Base-by-base conservation (phyloP, 2,113 vertebrate species). In the Eidolon helvum region DNA sequence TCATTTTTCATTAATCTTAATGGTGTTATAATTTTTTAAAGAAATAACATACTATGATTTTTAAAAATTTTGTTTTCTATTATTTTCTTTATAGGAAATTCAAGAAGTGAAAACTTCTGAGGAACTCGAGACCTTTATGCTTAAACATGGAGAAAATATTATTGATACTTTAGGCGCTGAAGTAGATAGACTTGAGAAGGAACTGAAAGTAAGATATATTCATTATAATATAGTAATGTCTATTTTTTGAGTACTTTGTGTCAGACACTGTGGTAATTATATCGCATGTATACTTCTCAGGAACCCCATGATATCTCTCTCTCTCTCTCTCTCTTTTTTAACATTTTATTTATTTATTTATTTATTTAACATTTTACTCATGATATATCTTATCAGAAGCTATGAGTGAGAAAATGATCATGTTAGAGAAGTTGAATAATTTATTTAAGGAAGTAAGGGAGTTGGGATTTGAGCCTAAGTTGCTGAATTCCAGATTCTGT, bases 141-240 rank as follows among this genome's bases (percentile, higher is more conserved):
- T 99, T 97, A 99, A 99, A 98, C 99, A 99, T 28, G 99, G 99
- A 66, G 99, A 99, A 98, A 99, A 99, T 98, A 99, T 99, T 74
- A 99, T 99, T 43, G 99, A 99, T 98, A 99, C 99, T 0, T 98
- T 99, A 93, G 99, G 99, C 96, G 99, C 99, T 18, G 99, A 99
- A 98, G 99, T 99, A 96, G 99, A 99, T 98, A 99, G 99, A 80
- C 99, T 99, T 93, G 99, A 99, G 98, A 99, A 99, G 96, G 99
- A 99, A 97, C 98, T 99, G 43, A 99, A 99, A 99, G 99, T 99
- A 98, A 97, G 98, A 74, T 57, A 26, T 61, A 59, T 74, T 96
- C 18, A 55, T 87, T 61, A 72, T 61, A 87, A 43, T 91, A 22
- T 87, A 26, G 40, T 48, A 71, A 38, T n/a, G n/a, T 21, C 28